These are phyloP conservation scores for Poecile atricapillus DNA, from an alignment of 2,113 vertebrate genomes.

Conservation along the genomic window DNA sequence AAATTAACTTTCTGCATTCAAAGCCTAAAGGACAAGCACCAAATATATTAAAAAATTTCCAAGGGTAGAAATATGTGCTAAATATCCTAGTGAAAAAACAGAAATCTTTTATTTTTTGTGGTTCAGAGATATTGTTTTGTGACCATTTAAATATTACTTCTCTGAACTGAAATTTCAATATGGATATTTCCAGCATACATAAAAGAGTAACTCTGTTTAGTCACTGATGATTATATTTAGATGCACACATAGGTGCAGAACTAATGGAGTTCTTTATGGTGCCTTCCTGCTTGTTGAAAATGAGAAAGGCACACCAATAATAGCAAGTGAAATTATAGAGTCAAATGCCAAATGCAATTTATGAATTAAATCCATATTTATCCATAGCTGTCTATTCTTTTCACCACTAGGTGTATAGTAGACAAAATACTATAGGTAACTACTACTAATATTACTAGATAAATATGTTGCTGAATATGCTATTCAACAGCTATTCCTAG, in stretches of 20 bases:
- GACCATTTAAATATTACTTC: neutral
- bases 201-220: neutral
- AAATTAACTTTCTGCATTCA: neutral
- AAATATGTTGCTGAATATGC: neutral
- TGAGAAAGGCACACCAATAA: neutral
- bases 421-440: neutral
- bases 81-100: neutral
- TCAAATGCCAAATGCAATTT: neutral
- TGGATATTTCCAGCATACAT: neutral
- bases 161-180: neutral
- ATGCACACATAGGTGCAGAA: neutral
- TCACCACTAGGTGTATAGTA: neutral
- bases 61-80: neutral
- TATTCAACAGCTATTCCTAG: neutral
- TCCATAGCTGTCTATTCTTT: neutral
- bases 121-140: neutral
- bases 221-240: neutral
- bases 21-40: neutral
- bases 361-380: neutral
- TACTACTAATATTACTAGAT: neutral
- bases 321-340: neutral
- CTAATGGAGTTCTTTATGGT: neutral
- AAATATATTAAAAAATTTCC: neutral
- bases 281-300: neutral
- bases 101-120: neutral